Base-by-base conservation (phyloP, 1,140 invertebrate species). In the Drosophila saltans region DNA sequence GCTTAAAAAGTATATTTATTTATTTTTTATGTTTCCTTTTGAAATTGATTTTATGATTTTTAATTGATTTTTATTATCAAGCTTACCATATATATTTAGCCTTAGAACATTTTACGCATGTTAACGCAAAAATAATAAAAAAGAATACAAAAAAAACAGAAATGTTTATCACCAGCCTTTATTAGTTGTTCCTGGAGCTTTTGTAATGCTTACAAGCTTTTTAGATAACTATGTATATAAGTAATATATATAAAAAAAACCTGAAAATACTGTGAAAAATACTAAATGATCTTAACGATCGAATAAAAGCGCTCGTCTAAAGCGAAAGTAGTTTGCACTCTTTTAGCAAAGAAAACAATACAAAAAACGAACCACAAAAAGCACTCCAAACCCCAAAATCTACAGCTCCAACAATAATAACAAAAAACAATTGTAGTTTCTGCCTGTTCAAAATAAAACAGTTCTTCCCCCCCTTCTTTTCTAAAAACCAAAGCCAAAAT, bases 91-190 rank as follows among this genome's bases (percentile, higher is more conserved):
- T 21, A 77, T 77, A 36, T 21, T 36, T 77, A 77, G 75, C 73
- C 24, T 70, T 88, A 88, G 83, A 67, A 67, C 77, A 75, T 89
- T 73, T 89, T 4, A 5, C 33, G 83, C 83, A 88, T 88, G 83
- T 67, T 71, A 57, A 71, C 40, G 70, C 74, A 77, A 61, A 26
- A 70, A 9, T 24, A 60, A 8, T 59, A 60, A 68, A 21, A 45
- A 70, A 69, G 66, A 64, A 71, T 43, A 60, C 33, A 36, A 36
- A 36, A 36, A 36, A 1, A 36, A 36, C 33, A 36, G 62, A 43
- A 55, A 36, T 52, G 45, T 52, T 52, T 61, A 76, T 59, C 66
- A 76, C 63, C 16, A 36, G 63, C 66, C 64, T 69, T 41, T 60
- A 55, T 43, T 26, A 63, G 66, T 52, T 36, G 33, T 26, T 52